Evolutionary conservation across 2,797 vertebrate species (phyloP).

Genomic region (Pangasius djambal): DNA sequence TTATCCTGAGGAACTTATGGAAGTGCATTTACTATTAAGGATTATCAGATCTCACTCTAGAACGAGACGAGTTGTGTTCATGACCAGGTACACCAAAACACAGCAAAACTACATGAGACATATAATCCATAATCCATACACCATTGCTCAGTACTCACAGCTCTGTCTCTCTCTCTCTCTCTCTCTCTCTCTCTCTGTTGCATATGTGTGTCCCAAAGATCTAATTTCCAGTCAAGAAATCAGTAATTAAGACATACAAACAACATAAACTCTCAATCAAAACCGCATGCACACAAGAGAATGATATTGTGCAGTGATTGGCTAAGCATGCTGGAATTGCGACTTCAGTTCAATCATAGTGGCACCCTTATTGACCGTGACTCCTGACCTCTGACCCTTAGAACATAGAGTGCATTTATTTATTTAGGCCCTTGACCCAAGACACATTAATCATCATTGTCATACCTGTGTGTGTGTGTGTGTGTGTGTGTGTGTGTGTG

Average conservation of each 20-base stretch:
- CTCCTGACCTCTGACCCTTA: constrained; percentile 65
- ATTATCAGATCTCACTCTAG: not conserved
- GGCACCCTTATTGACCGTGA: constrained; percentile 58
- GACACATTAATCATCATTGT: constrained; percentile 75
- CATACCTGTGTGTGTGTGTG: constrained; percentile 52
- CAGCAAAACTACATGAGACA: not conserved
- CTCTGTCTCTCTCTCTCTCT: not conserved
- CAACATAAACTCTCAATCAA: not conserved
- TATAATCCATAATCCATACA: not conserved
- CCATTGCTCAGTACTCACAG: not conserved
- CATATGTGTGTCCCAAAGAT: not conserved
- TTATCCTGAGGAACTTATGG: not conserved
- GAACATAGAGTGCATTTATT: constrained; percentile 70
- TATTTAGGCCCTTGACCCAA: constrained; percentile 69
- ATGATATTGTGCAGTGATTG: constrained; percentile 46
- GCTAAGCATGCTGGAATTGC: constrained; percentile 29
- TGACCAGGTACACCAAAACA: not conserved
- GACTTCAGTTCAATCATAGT: constrained; percentile 48
- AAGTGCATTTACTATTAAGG: not conserved
- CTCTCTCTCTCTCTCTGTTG: not conserved
- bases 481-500: constrained; percentile 39
- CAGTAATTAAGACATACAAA: constrained; percentile 7
- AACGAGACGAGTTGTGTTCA: not conserved
- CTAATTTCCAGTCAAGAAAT: not conserved
- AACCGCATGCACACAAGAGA: not conserved